phyloP scores from a whole-genome alignment of 2,888 invertebrate genomes.

The Clunio marinus region DNA sequence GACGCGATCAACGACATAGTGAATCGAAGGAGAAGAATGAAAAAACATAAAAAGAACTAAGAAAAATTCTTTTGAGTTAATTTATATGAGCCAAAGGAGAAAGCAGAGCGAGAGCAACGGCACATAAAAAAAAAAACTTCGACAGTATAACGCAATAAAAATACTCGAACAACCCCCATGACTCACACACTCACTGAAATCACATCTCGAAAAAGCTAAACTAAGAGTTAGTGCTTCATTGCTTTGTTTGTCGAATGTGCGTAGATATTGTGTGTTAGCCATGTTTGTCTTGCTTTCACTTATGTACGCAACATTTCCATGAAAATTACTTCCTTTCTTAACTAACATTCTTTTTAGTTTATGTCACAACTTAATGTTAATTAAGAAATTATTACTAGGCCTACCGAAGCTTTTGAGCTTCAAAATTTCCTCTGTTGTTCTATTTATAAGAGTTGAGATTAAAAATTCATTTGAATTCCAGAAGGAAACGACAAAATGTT shows the following conservation, averaged over 20 bases:
- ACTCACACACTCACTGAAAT: not conserved
- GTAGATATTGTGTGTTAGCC: not conserved
- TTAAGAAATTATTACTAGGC: too few species aligned
- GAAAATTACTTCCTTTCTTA: too few species aligned
- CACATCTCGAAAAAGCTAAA: not conserved
- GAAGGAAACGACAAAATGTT: too few species aligned
- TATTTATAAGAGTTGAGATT: too few species aligned
- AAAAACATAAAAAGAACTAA: not conserved
- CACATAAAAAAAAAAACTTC: not conserved
- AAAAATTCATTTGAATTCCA: too few species aligned
- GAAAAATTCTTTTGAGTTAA: constrained; percentile 23
- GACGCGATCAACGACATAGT: too few species aligned
- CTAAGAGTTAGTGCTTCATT: constrained; percentile 7
- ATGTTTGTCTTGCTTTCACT: not conserved
- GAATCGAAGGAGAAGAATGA: constrained; percentile 3
- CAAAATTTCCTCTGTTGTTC: too few species aligned
- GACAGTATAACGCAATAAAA: constrained; percentile 15
- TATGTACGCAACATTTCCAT: too few species aligned
- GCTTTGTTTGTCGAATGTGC: not conserved
- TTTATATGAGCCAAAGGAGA: constrained; percentile 10
- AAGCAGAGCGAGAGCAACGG: not conserved
- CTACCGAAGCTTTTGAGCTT: too few species aligned
- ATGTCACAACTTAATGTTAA: too few species aligned
- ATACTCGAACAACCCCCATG: not conserved
- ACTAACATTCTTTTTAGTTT: too few species aligned